These are phyloP conservation scores for Cephalotes varians DNA, from an alignment of 2,888 invertebrate species.

Conservation along the genomic window DNA sequence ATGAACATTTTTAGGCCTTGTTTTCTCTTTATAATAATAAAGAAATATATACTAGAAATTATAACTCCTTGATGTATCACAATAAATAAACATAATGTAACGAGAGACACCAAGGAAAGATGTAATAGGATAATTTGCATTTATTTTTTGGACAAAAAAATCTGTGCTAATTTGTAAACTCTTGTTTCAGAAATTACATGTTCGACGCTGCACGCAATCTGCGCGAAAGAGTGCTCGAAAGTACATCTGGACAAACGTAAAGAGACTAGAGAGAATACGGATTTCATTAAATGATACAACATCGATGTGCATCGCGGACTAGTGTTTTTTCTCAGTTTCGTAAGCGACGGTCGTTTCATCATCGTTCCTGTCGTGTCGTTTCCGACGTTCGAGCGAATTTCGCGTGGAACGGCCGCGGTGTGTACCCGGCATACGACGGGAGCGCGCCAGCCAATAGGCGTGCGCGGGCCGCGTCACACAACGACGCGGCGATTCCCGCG, in stretches of 20 bases:
- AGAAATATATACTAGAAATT: not conserved
- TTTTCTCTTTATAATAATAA: not conserved
- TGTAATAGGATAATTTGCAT: not conserved
- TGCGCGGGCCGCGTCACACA: constrained; percentile 8
- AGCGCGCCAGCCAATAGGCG: constrained; percentile 53
- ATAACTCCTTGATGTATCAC: no score
- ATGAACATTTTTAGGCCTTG: not conserved
- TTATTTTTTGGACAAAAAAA: not conserved
- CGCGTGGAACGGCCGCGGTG: constrained; percentile 10
- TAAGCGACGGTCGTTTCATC: not conserved
- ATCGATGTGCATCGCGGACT: not conserved
- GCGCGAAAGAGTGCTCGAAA: not conserved
- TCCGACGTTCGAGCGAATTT: not conserved
- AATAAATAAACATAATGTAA: not conserved
- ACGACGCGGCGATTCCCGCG: constrained; percentile 71
- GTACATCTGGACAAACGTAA: no score
- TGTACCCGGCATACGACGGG: constrained; percentile 50
- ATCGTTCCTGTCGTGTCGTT: not conserved
- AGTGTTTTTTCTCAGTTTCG: not conserved
- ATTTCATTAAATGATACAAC: not conserved
- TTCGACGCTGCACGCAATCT: not conserved
- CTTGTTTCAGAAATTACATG: not conserved
- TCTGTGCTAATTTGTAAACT: not conserved
- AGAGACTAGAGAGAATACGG: not conserved
- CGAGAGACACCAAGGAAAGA: not conserved